phyloP scores from a whole-genome alignment of 2,888 invertebrate species.

The Ligdia adustata region DNA sequence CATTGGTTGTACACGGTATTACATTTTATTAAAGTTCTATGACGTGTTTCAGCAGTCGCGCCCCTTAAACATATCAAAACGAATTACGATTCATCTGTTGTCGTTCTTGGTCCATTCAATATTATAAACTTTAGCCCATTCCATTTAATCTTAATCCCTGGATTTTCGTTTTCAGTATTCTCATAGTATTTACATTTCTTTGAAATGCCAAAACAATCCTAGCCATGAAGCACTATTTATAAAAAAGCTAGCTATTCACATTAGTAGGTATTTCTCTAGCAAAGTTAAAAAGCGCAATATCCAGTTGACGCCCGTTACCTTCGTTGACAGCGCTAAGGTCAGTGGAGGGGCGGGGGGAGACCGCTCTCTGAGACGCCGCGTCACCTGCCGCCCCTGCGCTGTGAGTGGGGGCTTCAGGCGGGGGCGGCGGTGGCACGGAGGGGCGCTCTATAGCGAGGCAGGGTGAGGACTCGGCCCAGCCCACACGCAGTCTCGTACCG shows the following conservation, averaged over 20 bases:
- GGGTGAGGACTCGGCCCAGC: conserved; percentile 69
- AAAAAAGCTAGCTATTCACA: conserved; percentile 7
- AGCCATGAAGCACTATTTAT: conserved; percentile 3
- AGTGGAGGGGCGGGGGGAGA: conserved; percentile 41
- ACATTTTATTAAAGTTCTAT: too few species aligned
- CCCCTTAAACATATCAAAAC: too few species aligned
- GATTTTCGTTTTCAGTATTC: too few species aligned
- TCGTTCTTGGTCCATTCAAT: too few species aligned
- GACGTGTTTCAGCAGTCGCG: too few species aligned
- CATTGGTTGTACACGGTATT: too few species aligned
- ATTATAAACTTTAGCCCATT: too few species aligned
- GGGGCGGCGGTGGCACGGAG: conserved; percentile 64
- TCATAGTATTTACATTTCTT: too few species aligned
- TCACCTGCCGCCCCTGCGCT: neutral
- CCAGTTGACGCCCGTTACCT: conserved; percentile 77
- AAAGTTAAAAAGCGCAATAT: conserved; percentile 24
- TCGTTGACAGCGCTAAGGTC: conserved; percentile 82
- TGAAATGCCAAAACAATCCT: too few species aligned
- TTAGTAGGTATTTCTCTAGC: conserved; percentile 14
- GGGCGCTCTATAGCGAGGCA: conserved; percentile 68
- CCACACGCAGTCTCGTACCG: conserved; percentile 51
- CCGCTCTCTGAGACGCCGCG: neutral
- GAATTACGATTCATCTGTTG: too few species aligned
- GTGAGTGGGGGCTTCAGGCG: conserved; percentile 34
- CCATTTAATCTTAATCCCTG: too few species aligned